A percentile compares a stretch with the other conserved stretches of the same genome.
phyloP scores from a whole-genome alignment of 2,888 invertebrate species.

The Mesorhabditis spiculigera region DNA sequence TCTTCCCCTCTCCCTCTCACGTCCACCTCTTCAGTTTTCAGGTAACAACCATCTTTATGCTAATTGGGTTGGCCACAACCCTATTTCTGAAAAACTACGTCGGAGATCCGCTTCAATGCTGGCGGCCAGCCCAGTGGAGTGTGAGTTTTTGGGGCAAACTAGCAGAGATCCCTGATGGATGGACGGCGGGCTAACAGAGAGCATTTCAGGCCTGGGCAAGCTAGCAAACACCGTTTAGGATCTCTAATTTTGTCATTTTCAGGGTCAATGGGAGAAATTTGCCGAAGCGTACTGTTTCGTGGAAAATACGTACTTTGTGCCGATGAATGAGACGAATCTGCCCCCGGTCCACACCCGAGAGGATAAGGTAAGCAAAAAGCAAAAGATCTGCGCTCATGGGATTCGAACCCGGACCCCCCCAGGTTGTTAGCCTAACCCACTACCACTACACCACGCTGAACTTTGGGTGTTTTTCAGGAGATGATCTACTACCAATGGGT shows the following conservation, averaged over 20 bases:
- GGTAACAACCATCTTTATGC: conserved; percentile 60
- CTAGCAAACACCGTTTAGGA: neutral
- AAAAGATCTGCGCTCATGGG: no score
- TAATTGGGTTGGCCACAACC: conserved; percentile 60
- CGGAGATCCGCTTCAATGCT: conserved; percentile 63
- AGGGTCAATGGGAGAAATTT: conserved; percentile 61
- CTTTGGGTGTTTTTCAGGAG: no score
- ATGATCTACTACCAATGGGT: conserved; percentile 57
- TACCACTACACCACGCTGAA: neutral
- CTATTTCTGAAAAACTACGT: conserved; percentile 63
- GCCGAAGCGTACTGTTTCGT: conserved; percentile 64
- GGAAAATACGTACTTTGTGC: conserved; percentile 61
- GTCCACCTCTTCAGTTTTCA: conserved; percentile 26
- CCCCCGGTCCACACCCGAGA: conserved; percentile 32
- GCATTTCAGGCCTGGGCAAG: no score
- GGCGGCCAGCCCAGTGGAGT: conserved; percentile 49
- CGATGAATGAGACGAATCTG: conserved; percentile 33
- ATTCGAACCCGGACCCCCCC: no score
- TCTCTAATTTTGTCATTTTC: neutral
- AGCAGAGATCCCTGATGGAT: no score
- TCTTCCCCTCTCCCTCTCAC: no score
- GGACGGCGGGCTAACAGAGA: no score
- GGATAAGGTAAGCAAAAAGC: conserved; percentile 5
- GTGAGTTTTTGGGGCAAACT: conserved; percentile 10
- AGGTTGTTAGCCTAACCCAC: neutral